Base-by-base conservation (phyloP, 2,888 invertebrate species). In the Bombylius major region DNA sequence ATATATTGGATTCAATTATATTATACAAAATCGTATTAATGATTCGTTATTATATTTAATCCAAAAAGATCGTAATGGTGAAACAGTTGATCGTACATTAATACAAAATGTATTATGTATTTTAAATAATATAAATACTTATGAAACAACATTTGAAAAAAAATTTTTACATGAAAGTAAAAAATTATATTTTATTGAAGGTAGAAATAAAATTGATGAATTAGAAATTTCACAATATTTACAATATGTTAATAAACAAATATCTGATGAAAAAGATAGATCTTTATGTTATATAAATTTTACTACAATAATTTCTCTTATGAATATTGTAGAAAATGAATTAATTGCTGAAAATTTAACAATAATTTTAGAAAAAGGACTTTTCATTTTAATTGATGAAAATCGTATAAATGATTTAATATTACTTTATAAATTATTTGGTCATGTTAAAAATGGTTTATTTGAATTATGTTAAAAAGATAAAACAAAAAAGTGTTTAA, bases 71-170 rank as follows among this genome's bases (percentile, higher is more conserved):
- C 80, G 99, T 5, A 88, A 87, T 62, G 98, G 97, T 0, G 94
- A 97, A 69, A 82, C 90, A 8, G 92, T 94, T 0, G 96, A 99
- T 75, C 82, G 96, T 60, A 89, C 89, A 1, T 78, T 99, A 64
- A 80, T 99, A 32, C 98, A 98, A 75, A 95, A 91, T 60, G 77
- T 98, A 53, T 80, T 99, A 42, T 79, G 97, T 64, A 99, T 99
- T 98, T 79, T 99, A 56, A 93, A 94, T 32, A 97, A 96, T 75
- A 78, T 99, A 61, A 96, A 97, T 77, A 92, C 94, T 63, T 94
- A 94, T 70, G 85, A 88, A 69, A 87, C 87, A 64, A 88, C 90
- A 31, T 93, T 93, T 70, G 92, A 92, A 75, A 82, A 85, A 60
- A 91, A 90, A 73, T 95, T 99, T 77, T 78, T 99, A 51, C 81